These are phyloP conservation scores for Agonopterix heracliana DNA, from an alignment of 2,888 invertebrate genomes.

Conservation along the genomic window DNA sequence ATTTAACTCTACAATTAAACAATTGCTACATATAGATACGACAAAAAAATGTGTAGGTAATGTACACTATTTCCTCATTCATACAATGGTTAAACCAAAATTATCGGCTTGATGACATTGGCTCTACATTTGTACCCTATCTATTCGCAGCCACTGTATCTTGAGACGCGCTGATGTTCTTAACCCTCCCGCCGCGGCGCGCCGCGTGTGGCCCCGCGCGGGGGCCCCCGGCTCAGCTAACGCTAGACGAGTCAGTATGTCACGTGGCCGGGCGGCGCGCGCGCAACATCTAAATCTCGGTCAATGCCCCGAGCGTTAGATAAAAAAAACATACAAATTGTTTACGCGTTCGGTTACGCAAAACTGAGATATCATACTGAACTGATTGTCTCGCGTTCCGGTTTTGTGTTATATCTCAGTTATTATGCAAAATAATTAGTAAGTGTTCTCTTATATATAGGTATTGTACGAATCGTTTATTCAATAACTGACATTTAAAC, in stretches of 20 bases:
- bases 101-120: slow-evolving; percentile 64
- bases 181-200: slow-evolving; percentile 4
- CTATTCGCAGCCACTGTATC: slow-evolving; percentile 29
- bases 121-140: slow-evolving; percentile 57
- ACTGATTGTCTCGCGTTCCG: slow-evolving; percentile 34
- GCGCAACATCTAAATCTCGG: slow-evolving; percentile 66
- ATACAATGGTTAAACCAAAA: slow-evolving; percentile 24
- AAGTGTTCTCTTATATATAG: not conserved
- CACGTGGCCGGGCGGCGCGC: slow-evolving; percentile 71
- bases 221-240: slow-evolving; percentile 22
- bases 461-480: not conserved
- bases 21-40: too few relatives aligned
- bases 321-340: slow-evolving; percentile 64
- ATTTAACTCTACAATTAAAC: too few relatives aligned
- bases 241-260: slow-evolving; percentile 53
- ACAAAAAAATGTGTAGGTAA: not conserved
- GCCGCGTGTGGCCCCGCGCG: slow-evolving; percentile 3
- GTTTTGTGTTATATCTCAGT: slow-evolving; percentile 10
- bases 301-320: slow-evolving; percentile 74
- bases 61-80: slow-evolving; percentile 25
- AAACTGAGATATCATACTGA: slow-evolving; percentile 30
- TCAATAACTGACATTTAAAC: not conserved
- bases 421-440: not conserved
- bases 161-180: slow-evolving; percentile 16
- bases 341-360: slow-evolving; percentile 68